A percentile compares a stretch with the other conserved stretches of the same genome.
Conservation (phyloP, 2,797 vertebrate genomes). For the Amphiprion clarkii region DNA sequence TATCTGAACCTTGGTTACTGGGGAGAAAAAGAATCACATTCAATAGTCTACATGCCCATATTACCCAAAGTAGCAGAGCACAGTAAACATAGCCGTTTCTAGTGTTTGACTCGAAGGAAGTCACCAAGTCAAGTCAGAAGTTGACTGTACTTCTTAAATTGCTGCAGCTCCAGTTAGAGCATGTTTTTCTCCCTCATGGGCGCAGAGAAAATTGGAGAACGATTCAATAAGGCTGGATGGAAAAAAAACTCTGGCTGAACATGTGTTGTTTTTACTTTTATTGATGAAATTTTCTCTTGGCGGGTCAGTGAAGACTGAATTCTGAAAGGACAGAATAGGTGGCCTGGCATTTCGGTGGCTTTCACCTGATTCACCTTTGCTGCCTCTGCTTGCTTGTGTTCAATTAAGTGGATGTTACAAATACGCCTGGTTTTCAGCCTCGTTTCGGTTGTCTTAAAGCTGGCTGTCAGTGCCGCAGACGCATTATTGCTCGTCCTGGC, state of each 20-base stretch:
- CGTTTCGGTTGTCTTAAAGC: conserved; percentile 44
- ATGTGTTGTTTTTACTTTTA: conserved; percentile 33
- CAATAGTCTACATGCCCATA: background rate
- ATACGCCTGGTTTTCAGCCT: conserved; percentile 50
- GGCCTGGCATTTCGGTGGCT: conserved; percentile 40
- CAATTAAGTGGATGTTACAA: conserved; percentile 54
- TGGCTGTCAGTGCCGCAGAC: conserved; percentile 31
- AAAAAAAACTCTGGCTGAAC: background rate
- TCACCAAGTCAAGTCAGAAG: conserved; percentile 11
- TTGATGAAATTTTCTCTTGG: conserved; percentile 33
- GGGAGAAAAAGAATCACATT: background rate
- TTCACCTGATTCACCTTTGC: conserved; percentile 41
- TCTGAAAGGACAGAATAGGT: conserved; percentile 29
- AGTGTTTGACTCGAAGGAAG: conserved; percentile 19
- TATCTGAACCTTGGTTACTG: background rate
- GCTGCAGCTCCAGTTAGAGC: conserved; percentile 16
- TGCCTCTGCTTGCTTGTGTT: conserved; percentile 32
- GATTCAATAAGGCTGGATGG: conserved; percentile 11
- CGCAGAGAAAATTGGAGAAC: conserved; percentile 17
- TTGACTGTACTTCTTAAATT: conserved; percentile 22
- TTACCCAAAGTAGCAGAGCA: conserved; percentile 5
- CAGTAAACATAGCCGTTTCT: background rate
- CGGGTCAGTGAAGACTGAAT: conserved; percentile 31
- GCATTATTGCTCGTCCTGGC: conserved; percentile 44
- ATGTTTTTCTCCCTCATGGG: conserved; percentile 28